Evolutionary conservation across 2,113 vertebrate species (phyloP).

Genomic region (Cyanocitta stelleri): DNA sequence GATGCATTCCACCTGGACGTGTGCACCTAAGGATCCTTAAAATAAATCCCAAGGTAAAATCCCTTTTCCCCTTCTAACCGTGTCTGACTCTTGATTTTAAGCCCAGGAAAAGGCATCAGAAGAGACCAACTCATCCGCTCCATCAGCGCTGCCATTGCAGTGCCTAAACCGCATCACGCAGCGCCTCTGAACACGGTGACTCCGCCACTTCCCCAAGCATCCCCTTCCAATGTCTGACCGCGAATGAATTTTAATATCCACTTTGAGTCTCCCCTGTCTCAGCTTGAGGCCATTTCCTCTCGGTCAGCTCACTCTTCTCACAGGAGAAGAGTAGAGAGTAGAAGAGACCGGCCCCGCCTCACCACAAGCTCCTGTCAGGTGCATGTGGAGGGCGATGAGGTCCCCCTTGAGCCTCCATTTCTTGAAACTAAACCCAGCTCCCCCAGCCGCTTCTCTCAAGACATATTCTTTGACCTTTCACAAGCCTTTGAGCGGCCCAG

Average conservation of each 20-base stretch:
- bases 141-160: neutral
- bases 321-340: neutral
- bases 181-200: too few relatives aligned
- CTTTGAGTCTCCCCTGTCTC: neutral
- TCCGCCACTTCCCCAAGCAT: rapidly evolving
- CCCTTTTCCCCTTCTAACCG: too few relatives aligned
- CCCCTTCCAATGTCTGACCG: neutral
- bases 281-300: too few relatives aligned
- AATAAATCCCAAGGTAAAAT: too few relatives aligned
- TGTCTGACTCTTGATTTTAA: too few relatives aligned
- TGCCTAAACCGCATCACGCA: neutral
- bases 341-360: neutral
- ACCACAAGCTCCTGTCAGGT: neutral
- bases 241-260: rapidly evolving
- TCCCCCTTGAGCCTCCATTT: neutral
- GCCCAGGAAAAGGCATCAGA: too few relatives aligned
- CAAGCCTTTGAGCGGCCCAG: neutral
- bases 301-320: neutral
- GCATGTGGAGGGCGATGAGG: too few relatives aligned
- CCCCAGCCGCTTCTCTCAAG: neutral
- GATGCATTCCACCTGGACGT: too few relatives aligned
- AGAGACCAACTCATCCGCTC: rapidly evolving
- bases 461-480: too few relatives aligned
- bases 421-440: too few relatives aligned
- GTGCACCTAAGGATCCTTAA: too few relatives aligned